Evolutionary conservation across 2,888 invertebrate species (phyloP).

Genomic region (Isotomurus palustris): DNA sequence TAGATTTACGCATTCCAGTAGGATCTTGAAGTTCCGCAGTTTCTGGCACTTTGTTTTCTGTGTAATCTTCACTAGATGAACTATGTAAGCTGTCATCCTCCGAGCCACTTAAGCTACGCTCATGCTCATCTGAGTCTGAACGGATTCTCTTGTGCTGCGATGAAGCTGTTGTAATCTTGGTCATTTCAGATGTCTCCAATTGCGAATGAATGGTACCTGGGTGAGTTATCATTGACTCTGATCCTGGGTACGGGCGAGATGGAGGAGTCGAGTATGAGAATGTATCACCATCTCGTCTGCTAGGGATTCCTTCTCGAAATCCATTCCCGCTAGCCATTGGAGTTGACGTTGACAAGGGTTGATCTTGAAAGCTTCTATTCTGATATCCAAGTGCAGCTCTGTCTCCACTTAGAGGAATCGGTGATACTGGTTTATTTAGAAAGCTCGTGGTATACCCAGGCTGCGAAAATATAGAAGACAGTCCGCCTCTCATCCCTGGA

Average conservation of each 20-base stretch:
- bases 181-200: constrained; percentile 16
- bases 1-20: constrained; percentile 11
- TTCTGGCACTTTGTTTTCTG: constrained; percentile 45
- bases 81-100: constrained; percentile 38
- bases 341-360: constrained; percentile 41
- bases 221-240: constrained; percentile 45
- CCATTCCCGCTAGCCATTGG: constrained; percentile 20
- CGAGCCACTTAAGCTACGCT: too few relatives aligned
- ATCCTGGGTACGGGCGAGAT: constrained; percentile 27
- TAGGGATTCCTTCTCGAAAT: neutral
- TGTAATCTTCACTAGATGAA: constrained; percentile 43
- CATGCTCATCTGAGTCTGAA: constrained; percentile 17
- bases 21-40: constrained; percentile 39
- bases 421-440: constrained; percentile 36
- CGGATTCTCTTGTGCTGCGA: constrained; percentile 18
- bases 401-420: constrained; percentile 20
- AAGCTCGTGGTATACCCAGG: constrained; percentile 46
- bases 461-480: constrained; percentile 43
- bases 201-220: constrained; percentile 39
- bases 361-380: constrained; percentile 28
- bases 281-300: constrained; percentile 8
- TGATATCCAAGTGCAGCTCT: constrained; percentile 31
- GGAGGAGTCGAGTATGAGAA: constrained; percentile 36
- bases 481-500: constrained; percentile 7
- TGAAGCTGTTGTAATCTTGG: neutral